A percentile compares a stretch with the other conserved stretches of the same genome.
Evolutionary conservation across 1,140 invertebrate species (phyloP).

Genomic region (Laupala kohalensis): DNA sequence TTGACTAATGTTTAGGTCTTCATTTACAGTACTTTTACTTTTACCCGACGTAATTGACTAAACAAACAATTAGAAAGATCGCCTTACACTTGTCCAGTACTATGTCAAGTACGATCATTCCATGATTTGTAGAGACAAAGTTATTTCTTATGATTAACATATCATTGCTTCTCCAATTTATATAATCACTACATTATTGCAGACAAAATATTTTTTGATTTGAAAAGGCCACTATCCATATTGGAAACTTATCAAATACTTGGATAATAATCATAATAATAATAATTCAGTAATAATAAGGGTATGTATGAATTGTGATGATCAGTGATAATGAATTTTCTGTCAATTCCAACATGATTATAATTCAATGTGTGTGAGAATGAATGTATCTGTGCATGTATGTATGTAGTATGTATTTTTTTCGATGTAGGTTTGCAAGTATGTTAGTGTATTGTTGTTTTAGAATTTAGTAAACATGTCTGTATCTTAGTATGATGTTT

Average conservation of each 20-base stretch:
- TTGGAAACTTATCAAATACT: background rate
- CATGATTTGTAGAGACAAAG: background rate
- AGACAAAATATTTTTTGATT: background rate
- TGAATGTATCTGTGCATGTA: too few relatives aligned
- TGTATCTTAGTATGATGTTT: too few relatives aligned
- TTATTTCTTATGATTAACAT: background rate
- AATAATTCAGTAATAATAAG: background rate
- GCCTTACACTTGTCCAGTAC: background rate
- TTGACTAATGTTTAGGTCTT: slow-evolving; percentile 4
- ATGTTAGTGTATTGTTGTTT: too few relatives aligned
- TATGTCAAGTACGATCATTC: background rate
- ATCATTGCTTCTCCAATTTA: background rate
- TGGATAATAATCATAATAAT: background rate
- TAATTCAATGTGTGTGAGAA: too few relatives aligned
- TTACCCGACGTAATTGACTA: slow-evolving; percentile 11
- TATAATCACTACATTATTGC: background rate
- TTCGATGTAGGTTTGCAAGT: too few relatives aligned
- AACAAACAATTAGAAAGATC: background rate
- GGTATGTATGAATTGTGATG: background rate
- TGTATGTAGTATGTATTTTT: too few relatives aligned
- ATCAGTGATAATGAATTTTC: background rate
- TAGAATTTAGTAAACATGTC: too few relatives aligned
- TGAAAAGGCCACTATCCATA: background rate
- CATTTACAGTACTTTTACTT: background rate
- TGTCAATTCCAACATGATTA: background rate